A percentile compares a stretch with the other conserved stretches of the same genome.
These are phyloP conservation scores for Poeciliopsis turrubarensis DNA, from an alignment of 2,113 vertebrate species.

Conservation along the genomic window DNA sequence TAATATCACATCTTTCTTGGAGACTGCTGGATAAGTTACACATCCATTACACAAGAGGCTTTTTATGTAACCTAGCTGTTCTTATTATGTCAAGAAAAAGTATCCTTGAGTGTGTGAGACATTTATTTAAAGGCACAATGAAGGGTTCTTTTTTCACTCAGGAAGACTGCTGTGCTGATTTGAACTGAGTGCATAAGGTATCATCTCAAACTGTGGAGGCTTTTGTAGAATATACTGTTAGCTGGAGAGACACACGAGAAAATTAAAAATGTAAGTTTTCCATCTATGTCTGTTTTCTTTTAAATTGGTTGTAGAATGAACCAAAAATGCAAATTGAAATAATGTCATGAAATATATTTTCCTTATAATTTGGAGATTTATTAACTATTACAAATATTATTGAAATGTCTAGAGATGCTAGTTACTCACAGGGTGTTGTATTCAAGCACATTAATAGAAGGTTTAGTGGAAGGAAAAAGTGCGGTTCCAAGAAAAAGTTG, in stretches of 20 bases:
- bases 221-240: not conserved
- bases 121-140: conserved; percentile 39
- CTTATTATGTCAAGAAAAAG: conserved; percentile 68
- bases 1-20: not conserved
- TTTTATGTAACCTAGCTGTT: conserved; percentile 70
- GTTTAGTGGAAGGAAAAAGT: not conserved
- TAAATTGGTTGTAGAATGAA: not conserved
- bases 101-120: conserved; percentile 36
- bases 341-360: not conserved
- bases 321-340: not conserved
- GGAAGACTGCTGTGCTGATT: conserved; percentile 3
- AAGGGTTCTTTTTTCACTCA: not conserved
- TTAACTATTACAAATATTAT: too few species aligned
- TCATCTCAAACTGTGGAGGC: not conserved
- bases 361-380: too few species aligned
- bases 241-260: not conserved
- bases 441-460: not conserved
- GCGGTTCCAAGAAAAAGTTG: too few species aligned
- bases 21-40: conserved; percentile 38
- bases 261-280: not conserved
- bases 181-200: not conserved
- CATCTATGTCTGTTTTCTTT: not conserved
- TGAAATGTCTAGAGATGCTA: not conserved
- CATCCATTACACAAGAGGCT: conserved; percentile 67
- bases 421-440: not conserved